phyloP scores from a whole-genome alignment of 2,113 vertebrate species.

The Callorhinus ursinus region DNA sequence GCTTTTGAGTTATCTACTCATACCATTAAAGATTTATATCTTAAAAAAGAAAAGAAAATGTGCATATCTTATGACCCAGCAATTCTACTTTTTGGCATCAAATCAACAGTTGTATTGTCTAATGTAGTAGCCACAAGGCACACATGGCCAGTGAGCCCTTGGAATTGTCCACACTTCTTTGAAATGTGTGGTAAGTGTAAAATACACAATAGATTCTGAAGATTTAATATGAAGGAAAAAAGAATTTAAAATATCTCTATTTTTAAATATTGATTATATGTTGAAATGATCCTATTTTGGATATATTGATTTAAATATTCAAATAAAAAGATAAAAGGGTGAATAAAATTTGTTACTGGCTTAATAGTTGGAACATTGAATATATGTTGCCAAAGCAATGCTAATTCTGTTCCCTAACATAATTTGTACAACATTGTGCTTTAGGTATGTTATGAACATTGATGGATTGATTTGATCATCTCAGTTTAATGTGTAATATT shows the following conservation, averaged over 20 bases:
- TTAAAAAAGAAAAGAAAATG: neutral
- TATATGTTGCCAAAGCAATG: neutral
- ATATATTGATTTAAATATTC: neutral
- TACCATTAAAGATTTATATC: neutral
- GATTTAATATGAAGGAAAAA: neutral
- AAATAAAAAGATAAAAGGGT: neutral
- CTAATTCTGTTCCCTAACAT: neutral
- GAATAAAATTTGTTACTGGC: neutral
- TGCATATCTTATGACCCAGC: neutral
- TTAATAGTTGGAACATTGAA: neutral
- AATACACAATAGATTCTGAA: neutral
- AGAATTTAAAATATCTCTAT: neutral
- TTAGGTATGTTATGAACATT: neutral
- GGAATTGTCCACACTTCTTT: neutral
- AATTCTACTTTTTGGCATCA: neutral
- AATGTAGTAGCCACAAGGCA: neutral
- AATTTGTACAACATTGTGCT: neutral
- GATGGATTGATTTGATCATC: neutral
- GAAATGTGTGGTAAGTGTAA: neutral
- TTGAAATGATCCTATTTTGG: neutral
- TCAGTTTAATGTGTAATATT: neutral
- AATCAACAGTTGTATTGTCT: neutral
- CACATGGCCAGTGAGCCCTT: neutral
- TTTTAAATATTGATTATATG: neutral
- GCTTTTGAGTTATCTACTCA: neutral